Percentiles rank a stretch among this genome's conserved stretches.
These are phyloP conservation scores for Hydrozoanthus tunicans DNA, from an alignment of 64 coral and sea anemone species.

Conservation along the genomic window DNA sequence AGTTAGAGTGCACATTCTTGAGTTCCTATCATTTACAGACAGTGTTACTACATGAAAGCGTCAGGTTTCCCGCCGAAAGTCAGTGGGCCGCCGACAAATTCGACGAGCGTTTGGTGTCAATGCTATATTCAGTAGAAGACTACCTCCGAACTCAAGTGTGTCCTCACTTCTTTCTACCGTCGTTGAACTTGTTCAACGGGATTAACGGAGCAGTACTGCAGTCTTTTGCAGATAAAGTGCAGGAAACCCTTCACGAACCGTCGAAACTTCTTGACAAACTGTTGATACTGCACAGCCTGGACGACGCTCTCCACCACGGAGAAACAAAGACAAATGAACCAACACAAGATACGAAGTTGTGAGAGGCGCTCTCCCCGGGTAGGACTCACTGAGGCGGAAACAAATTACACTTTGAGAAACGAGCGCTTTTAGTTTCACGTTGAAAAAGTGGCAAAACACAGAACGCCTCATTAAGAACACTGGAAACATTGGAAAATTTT, in stretches of 20 bases:
- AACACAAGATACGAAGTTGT: conserved; percentile 5
- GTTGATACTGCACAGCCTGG: neutral
- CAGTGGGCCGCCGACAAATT: conserved; percentile 43
- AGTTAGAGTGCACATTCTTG: conserved; percentile 50
- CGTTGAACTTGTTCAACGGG: conserved; percentile 60
- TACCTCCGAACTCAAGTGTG: conserved; percentile 17
- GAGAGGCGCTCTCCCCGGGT: neutral
- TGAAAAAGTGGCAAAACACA: no score
- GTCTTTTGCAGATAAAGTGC: conserved; percentile 16
- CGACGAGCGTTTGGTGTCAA: conserved; percentile 18
- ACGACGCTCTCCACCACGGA: neutral
- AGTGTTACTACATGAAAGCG: conserved; percentile 60
- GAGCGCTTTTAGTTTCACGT: neutral
- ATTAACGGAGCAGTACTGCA: neutral
- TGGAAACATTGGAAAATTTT: no score
- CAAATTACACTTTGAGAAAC: neutral
- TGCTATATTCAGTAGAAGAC: conserved; percentile 34
- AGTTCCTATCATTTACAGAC: conserved; percentile 66
- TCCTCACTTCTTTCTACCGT: conserved; percentile 68
- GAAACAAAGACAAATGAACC: neutral
- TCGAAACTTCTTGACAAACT: neutral
- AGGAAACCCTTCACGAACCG: neutral
- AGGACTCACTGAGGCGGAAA: neutral
- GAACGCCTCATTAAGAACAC: no score
- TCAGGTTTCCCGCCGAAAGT: conserved; percentile 17